Percentiles rank a stretch among this genome's conserved stretches.
Evolutionary conservation across 2,888 invertebrate genomes (phyloP).

Genomic region (Drosophila emarginata): DNA sequence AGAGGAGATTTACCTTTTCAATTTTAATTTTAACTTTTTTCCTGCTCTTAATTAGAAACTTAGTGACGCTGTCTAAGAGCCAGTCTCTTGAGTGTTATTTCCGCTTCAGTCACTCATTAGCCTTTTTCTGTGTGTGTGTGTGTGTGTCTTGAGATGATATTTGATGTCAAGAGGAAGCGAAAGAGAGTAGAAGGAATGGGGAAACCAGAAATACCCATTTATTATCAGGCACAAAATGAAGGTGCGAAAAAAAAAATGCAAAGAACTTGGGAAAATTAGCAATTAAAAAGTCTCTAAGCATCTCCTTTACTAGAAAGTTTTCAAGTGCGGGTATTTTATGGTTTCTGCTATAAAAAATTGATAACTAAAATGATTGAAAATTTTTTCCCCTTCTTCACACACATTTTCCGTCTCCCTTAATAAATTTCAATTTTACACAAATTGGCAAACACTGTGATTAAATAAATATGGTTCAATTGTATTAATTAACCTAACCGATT

Average conservation of each 20-base stretch:
- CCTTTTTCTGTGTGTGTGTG: background rate
- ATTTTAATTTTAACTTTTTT: background rate
- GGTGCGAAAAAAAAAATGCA: background rate
- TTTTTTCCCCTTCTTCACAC: background rate
- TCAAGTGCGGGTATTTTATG: background rate
- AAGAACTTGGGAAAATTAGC: background rate
- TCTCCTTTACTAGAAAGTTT: background rate
- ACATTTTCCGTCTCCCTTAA: background rate
- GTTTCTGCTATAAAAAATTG: slow-evolving; percentile 6
- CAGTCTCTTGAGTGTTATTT: slow-evolving; percentile 6
- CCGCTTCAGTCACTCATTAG: slow-evolving; percentile 6
- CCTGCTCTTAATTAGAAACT: slow-evolving; percentile 1
- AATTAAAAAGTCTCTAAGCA: background rate
- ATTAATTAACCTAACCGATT: background rate
- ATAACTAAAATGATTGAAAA: background rate
- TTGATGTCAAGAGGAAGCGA: slow-evolving; percentile 1
- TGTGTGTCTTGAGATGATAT: slow-evolving; percentile 10
- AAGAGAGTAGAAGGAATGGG: background rate
- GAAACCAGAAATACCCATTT: background rate
- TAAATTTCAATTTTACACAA: background rate
- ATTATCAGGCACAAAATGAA: background rate
- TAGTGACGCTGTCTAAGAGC: background rate
- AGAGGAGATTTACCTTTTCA: background rate
- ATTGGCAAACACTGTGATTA: background rate
- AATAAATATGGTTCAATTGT: background rate